Base-by-base conservation (phyloP, 2,113 vertebrate species). In the Oxyruncus cristatus region DNA sequence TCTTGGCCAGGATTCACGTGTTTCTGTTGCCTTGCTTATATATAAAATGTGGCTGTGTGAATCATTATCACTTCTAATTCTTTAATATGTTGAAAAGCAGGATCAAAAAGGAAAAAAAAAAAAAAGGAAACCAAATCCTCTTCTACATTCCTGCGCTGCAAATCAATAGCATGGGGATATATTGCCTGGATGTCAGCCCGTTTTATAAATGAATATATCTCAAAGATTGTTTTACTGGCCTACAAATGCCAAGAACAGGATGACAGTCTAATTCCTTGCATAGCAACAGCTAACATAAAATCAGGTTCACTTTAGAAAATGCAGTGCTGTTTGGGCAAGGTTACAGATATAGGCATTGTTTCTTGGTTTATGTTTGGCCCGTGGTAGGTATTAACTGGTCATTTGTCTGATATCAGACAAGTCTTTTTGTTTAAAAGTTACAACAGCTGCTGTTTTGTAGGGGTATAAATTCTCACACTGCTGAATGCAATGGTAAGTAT, bases 171-270 rank as follows among this genome's bases (percentile, higher is more conserved):
- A 83, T 59, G 22, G 41, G 71, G 47, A 83, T 93, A 32, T 83
- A 79, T n/a, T 86, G 22, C 56, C 58, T 91, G 94, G 81, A 85
- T 94, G 77, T 70, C 78, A 92, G 75, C 92, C 55, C 46, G 26
- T 79, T 94, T 94, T 92, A 42, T 86, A 90, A 80, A 92, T 39
- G 4, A 82, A 28, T 90, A n/a, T 86, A 86, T 96, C 85, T 91
- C 11, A 6, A 79, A 83, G 79, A 88, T 88, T 80, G 62, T 85
- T 94, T 94, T 96, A 77, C 35, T 78, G 92, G 55, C 67, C 82
- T 14, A 83, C 67, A 93, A 77, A 96, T 88, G 94, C 85, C 88
- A 77, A 67, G 75, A 94, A 80, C 68, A 93, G 80, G 83, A 91
- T 94, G 79, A 78, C 65, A 68, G 68, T 52, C 56, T 65, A 68